phyloP scores from a whole-genome alignment of 2,888 invertebrate genomes.

The Brachypalpus laphriformis region DNA sequence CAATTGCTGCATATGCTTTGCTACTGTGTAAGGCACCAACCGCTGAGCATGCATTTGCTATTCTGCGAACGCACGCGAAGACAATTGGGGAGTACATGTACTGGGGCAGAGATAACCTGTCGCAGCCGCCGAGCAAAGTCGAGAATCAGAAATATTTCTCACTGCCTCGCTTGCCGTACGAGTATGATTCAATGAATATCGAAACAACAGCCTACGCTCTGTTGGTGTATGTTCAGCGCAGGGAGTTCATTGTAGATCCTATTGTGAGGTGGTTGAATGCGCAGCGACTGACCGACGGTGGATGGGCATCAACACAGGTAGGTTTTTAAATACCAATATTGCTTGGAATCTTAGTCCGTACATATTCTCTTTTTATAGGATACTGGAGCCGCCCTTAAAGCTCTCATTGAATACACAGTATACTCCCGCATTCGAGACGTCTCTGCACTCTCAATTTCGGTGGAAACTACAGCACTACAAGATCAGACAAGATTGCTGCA shows the following conservation, averaged over 20 bases:
- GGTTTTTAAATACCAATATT: slow-evolving; percentile 77
- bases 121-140: slow-evolving; percentile 90
- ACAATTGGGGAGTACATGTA: slow-evolving; percentile 90
- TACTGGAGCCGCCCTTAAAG: slow-evolving; percentile 92
- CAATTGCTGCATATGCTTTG: slow-evolving; percentile 93
- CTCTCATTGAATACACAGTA: slow-evolving; percentile 92
- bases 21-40: slow-evolving; percentile 89
- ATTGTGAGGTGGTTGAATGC: slow-evolving; percentile 94
- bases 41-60: slow-evolving; percentile 90
- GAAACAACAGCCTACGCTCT: slow-evolving; percentile 95
- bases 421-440: slow-evolving; percentile 91
- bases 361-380: slow-evolving; percentile 83
- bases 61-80: slow-evolving; percentile 86
- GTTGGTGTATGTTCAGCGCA: slow-evolving; percentile 91
- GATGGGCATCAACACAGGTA: slow-evolving; percentile 91
- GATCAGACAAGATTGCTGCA: slow-evolving; percentile 86
- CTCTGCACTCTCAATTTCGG: slow-evolving; percentile 87
- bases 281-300: slow-evolving; percentile 91
- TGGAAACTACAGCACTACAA: slow-evolving; percentile 90
- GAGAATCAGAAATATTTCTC: slow-evolving; percentile 95
- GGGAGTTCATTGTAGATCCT: slow-evolving; percentile 89
- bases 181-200: slow-evolving; percentile 93
- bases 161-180: slow-evolving; percentile 91
- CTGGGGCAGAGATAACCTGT: slow-evolving; percentile 90
- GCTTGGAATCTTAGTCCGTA: neutral